These are phyloP conservation scores for Caenorhabditis afra DNA, from an alignment of 2,888 invertebrate species.

Conservation along the genomic window DNA sequence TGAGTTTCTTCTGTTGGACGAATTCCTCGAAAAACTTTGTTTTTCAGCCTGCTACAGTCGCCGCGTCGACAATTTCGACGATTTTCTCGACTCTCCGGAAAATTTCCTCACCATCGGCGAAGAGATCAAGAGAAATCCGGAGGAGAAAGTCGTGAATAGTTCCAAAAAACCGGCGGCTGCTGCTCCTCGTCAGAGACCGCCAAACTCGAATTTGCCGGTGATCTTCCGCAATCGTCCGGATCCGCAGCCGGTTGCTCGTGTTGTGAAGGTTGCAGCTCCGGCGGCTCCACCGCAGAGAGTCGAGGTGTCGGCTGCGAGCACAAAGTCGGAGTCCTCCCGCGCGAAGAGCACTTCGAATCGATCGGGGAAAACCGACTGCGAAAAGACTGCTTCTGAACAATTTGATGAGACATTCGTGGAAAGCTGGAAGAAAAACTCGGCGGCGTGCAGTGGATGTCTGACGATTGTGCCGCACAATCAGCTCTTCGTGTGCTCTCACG, in stretches of 20 bases:
- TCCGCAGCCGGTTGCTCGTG: too few species aligned
- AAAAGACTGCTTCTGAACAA: neutral
- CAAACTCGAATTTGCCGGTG: too few species aligned
- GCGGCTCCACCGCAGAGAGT: too few species aligned
- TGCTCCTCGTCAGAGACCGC: too few species aligned
- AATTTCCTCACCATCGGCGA: neutral
- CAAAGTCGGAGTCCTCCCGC: too few species aligned
- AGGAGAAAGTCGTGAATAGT: too few species aligned
- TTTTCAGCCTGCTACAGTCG: neutral
- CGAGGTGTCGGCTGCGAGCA: too few species aligned
- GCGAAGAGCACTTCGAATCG: too few species aligned
- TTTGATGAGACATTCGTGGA: neutral
- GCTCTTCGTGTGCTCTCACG: neutral
- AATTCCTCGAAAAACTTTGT: neutral
- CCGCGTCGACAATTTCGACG: conserved; percentile 5
- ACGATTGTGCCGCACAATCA: conserved; percentile 11
- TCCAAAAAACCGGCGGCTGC: neutral
- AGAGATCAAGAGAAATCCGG: neutral
- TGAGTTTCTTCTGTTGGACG: too few species aligned
- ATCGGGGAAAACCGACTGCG: neutral
- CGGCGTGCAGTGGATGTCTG: neutral
- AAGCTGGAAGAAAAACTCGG: neutral
- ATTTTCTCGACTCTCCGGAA: neutral
- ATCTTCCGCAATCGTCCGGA: too few species aligned
- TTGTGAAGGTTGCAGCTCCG: too few species aligned